A percentile compares a stretch with the other conserved stretches of the same genome.
These are phyloP conservation scores for Epicampocera succincta DNA, from an alignment of 2,888 invertebrate species.

Conservation along the genomic window DNA sequence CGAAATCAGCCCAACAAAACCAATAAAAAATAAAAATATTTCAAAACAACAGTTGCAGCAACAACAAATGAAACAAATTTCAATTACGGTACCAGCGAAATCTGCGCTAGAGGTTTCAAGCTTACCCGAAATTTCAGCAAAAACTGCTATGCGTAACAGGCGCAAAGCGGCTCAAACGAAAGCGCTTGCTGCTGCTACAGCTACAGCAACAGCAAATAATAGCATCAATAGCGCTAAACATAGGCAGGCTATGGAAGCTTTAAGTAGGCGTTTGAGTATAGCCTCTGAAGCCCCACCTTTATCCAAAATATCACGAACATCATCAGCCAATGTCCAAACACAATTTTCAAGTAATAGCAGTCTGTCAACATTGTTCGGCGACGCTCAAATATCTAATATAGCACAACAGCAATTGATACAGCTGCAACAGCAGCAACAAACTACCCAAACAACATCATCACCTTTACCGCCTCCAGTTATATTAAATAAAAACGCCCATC, in stretches of 20 bases:
- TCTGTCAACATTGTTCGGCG: slow-evolving; percentile 49
- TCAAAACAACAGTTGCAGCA: slow-evolving; percentile 46
- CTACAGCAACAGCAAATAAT: slow-evolving; percentile 26
- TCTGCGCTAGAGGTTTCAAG: slow-evolving; percentile 42
- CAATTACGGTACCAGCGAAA: slow-evolving; percentile 69
- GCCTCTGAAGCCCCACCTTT: slow-evolving; percentile 62
- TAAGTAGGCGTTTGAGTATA: slow-evolving; percentile 65
- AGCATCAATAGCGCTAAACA: slow-evolving; percentile 50
- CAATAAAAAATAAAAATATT: slow-evolving; percentile 28
- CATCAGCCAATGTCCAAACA: slow-evolving; percentile 49
- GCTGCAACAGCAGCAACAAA: slow-evolving; percentile 60
- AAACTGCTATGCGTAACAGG: slow-evolving; percentile 22
- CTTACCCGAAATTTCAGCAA: slow-evolving; percentile 23
- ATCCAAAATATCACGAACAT: slow-evolving; percentile 59
- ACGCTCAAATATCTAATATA: slow-evolving; percentile 59
- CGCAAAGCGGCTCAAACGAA: slow-evolving; percentile 45
- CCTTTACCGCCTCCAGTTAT: slow-evolving; percentile 57
- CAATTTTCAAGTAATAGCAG: slow-evolving; percentile 45
- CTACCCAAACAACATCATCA: slow-evolving; percentile 49
- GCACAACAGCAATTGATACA: slow-evolving; percentile 70
- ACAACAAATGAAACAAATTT: slow-evolving; percentile 59
- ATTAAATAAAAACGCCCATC: slow-evolving; percentile 61
- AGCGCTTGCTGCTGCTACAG: slow-evolving; percentile 19
- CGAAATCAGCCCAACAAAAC: slow-evolving; percentile 28
- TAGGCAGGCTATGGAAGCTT: slow-evolving; percentile 51